A percentile compares a stretch with the other conserved stretches of the same genome.
Evolutionary conservation across 2,888 invertebrate species (phyloP).

Genomic region (Nudaria mundana): DNA sequence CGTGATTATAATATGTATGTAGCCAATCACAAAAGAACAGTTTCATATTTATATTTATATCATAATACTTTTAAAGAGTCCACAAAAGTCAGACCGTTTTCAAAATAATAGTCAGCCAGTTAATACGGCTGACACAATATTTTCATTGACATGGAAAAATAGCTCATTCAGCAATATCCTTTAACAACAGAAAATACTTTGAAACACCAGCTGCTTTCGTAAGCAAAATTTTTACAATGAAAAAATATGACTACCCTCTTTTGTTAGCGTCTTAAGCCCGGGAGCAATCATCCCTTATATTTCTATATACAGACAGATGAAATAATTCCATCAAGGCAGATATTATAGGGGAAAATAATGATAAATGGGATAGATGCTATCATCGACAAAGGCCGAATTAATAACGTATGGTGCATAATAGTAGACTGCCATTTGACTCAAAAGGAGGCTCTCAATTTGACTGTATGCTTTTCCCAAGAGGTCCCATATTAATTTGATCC

Average conservation of each 20-base stretch:
- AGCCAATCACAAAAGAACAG: no score
- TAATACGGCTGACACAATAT: constrained; percentile 7
- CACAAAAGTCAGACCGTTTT: not conserved
- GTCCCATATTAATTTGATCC: no score
- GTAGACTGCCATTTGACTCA: no score
- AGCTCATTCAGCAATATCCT: constrained; percentile 2
- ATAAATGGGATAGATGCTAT: constrained; percentile 31
- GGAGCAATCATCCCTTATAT: constrained; percentile 46
- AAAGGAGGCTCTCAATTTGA: no score
- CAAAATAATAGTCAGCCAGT: no score
- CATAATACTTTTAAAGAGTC: not conserved
- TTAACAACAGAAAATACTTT: constrained; percentile 4
- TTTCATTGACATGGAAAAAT: constrained; percentile 3
- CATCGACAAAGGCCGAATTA: constrained; percentile 1
- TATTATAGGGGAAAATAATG: constrained; percentile 31
- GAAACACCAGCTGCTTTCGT: constrained; percentile 11
- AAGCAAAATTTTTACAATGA: constrained; percentile 15
- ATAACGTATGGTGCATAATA: constrained; percentile 8
- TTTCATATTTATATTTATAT: no score
- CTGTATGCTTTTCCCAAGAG: no score
- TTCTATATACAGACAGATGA: constrained; percentile 31
- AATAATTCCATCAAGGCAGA: constrained; percentile 36
- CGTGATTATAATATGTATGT: no score
- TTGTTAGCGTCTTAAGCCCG: constrained; percentile 18
- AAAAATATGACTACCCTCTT: constrained; percentile 11